Percentiles rank a stretch among this genome's conserved stretches.
Conservation (phyloP, 2,113 vertebrate genomes). For the Saguinus imperator region DNA sequence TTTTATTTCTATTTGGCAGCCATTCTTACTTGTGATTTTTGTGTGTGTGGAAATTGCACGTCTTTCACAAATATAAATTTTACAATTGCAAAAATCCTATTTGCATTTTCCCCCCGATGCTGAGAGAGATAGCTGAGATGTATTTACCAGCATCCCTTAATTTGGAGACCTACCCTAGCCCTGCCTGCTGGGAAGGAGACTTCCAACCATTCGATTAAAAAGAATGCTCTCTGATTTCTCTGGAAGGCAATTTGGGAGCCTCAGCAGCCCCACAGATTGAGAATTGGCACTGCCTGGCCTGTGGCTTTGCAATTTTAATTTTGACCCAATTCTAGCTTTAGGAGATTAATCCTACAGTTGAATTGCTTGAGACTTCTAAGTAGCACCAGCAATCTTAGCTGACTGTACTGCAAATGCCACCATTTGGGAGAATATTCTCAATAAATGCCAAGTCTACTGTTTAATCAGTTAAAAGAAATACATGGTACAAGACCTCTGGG, state of each 20-base stretch:
- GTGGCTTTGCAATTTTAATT: background rate
- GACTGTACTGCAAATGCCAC: background rate
- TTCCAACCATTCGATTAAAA: background rate
- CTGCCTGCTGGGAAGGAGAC: background rate
- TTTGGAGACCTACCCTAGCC: background rate
- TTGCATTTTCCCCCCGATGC: background rate
- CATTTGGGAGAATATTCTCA: background rate
- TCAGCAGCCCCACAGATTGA: background rate
- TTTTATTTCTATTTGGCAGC: background rate
- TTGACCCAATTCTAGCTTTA: background rate
- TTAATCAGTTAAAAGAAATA: conserved; percentile 11
- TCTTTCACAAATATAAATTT: background rate
- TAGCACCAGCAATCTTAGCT: background rate
- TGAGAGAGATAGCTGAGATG: background rate
- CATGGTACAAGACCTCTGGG: background rate
- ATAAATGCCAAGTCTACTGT: background rate
- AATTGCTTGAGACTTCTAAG: background rate
- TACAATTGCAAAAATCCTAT: conserved; percentile 23
- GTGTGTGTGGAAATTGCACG: background rate
- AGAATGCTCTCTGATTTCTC: background rate
- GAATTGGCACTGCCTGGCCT: background rate
- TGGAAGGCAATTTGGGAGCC: background rate
- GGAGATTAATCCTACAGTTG: background rate
- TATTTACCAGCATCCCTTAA: background rate
- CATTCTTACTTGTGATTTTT: background rate